Conservation (phyloP, 2,888 invertebrate genomes). For the Synergus laeviventris region DNA sequence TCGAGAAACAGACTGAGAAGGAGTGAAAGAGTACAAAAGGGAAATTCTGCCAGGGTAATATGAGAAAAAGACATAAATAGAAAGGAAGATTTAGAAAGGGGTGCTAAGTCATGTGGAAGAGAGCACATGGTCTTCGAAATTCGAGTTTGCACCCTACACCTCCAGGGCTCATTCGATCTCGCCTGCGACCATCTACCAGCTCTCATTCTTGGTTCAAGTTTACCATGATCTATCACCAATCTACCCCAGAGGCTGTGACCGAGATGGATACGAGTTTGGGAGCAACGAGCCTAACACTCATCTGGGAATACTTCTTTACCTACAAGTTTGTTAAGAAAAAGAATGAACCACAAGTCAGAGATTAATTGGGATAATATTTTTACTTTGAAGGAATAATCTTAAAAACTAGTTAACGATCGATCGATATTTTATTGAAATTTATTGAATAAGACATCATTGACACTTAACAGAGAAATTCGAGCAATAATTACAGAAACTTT, state of each 20-base stretch:
- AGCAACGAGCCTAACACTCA: conserved; percentile 8
- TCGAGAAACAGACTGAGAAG: conserved; percentile 13
- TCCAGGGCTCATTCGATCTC: conserved; percentile 35
- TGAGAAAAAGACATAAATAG: neutral
- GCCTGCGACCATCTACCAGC: conserved; percentile 21
- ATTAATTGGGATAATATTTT: neutral
- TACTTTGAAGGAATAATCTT: too few species aligned
- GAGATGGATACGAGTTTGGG: conserved; percentile 29
- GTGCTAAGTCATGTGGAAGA: conserved; percentile 57
- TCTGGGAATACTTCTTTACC: conserved; percentile 11
- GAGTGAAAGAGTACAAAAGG: conserved; percentile 6
- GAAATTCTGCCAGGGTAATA: neutral
- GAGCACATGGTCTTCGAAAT: conserved; percentile 57
- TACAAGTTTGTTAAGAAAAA: neutral
- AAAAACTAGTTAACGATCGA: too few species aligned
- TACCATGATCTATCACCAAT: conserved; percentile 39
- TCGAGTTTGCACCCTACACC: conserved; percentile 39
- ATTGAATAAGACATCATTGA: neutral
- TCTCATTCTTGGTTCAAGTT: conserved; percentile 25
- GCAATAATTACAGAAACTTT: conserved; percentile 6
- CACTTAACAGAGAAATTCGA: conserved; percentile 3
- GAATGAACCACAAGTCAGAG: neutral
- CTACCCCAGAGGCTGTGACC: conserved; percentile 26
- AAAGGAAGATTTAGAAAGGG: conserved; percentile 23
- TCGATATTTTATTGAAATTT: neutral